Evolutionary conservation across 23 tunicate genomes (phyloP), one percentile per base, ranked within the genome.

Genomic region (Clavelina lepadiformis): DNA sequence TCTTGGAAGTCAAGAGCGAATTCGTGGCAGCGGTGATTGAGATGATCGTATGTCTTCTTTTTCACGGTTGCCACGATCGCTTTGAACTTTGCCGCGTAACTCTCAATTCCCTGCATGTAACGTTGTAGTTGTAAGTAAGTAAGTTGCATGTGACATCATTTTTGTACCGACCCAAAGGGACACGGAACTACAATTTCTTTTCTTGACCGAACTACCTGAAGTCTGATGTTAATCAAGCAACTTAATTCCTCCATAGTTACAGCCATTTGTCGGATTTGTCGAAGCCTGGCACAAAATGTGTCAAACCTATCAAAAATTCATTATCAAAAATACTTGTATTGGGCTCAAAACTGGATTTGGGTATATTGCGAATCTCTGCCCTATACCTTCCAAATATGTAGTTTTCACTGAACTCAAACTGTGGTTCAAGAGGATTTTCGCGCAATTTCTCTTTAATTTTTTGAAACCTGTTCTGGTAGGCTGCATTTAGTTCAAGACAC

Each of bases 331-430:
- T n/a, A n/a, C n/a, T n/a, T n/a, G n/a, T n/a, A n/a, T n/a, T n/a
- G n/a, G n/a, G n/a, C n/a, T n/a, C n/a, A n/a, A n/a, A n/a, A n/a
- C n/a, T n/a, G n/a, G n/a, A n/a, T n/a, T n/a, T n/a, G n/a, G n/a
- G n/a, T n/a, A n/a, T n/a, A n/a, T n/a, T n/a, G n/a, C n/a, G n/a
- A n/a, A n/a, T n/a, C 49, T n/a, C n/a, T n/a, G n/a, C n/a, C n/a
- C n/a, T n/a, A n/a, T 58, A 91, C 98, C 91, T 82, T 71, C 98
- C 98, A 72, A 91, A 91, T 3, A 91, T 91, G 59, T 91, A 91
- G 60, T 91, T 91, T 77, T 91, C 98, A 49, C 92, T 82, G 58
- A 91, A 91, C 58, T 91, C 98, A 72, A 91, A 91, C 57, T 91
- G 98, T 28, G 80, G 78, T 52, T 91, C 89, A 26, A 56, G 58